These are phyloP conservation scores for Gymnothorax reevesii DNA, from an alignment of 2,797 vertebrate species.

Conservation along the genomic window DNA sequence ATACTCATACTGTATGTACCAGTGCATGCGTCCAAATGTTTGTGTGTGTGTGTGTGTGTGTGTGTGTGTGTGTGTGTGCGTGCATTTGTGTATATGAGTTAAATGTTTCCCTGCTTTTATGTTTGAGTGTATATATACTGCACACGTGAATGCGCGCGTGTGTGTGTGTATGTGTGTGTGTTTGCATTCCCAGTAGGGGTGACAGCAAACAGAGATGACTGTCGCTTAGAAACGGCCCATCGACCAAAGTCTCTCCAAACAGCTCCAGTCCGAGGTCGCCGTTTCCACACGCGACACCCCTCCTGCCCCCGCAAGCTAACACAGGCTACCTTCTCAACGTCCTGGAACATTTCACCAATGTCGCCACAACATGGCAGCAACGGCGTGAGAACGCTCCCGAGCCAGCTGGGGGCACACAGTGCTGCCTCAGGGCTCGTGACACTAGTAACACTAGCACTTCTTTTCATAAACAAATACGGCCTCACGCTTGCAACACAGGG, in stretches of 20 bases:
- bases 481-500: neutral
- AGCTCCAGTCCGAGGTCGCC: constrained; percentile 35
- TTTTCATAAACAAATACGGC: neutral
- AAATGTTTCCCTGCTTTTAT: neutral
- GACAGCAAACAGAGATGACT: constrained; percentile 49
- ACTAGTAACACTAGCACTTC: neutral
- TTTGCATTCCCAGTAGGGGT: constrained; percentile 41
- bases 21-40: too few species aligned
- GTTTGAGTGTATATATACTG: neutral
- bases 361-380: too few species aligned
- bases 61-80: neutral
- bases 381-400: too few species aligned
- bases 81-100: too few species aligned
- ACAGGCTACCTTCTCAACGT: too few species aligned
- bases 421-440: neutral
- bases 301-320: constrained; percentile 24
- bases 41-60: neutral
- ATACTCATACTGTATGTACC: too few species aligned
- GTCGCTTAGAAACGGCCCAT: constrained; percentile 28
- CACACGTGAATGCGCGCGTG: neutral
- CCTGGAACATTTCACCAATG: too few species aligned
- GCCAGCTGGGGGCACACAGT: neutral
- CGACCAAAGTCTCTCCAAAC: constrained; percentile 38
- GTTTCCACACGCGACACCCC: constrained; percentile 31
- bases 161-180: constrained; percentile 4